A percentile compares a stretch with the other conserved stretches of the same genome.
These are phyloP conservation scores for Hirundichthys speculiger DNA, from an alignment of 2,113 vertebrate species.

Conservation along the genomic window DNA sequence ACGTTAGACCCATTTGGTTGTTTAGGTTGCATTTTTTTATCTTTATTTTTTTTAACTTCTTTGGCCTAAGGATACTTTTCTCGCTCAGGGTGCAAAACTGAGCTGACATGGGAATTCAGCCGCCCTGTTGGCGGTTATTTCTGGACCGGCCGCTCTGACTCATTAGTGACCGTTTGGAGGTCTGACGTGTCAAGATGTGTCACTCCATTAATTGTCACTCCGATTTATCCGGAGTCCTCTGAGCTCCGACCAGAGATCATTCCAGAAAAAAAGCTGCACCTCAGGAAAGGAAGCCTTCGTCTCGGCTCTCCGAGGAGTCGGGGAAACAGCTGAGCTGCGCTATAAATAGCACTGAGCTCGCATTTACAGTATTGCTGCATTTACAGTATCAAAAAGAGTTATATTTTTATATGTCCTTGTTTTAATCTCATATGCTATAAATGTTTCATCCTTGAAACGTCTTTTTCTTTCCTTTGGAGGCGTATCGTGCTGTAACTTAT, in stretches of 20 bases:
- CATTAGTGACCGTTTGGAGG: conserved; percentile 54
- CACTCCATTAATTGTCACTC: conserved; percentile 66
- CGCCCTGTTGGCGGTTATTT: conserved; percentile 62
- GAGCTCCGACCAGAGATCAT: conserved; percentile 36
- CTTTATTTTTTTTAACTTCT: background rate
- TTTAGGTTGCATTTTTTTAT: background rate
- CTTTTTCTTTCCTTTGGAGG: no score
- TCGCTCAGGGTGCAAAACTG: conserved; percentile 8
- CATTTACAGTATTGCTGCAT: no score
- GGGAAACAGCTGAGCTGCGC: conserved; percentile 7
- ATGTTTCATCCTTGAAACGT: no score
- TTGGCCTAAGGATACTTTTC: background rate
- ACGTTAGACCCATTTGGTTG: background rate
- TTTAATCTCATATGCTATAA: no score
- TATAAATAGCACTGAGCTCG: no score
- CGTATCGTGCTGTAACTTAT: no score
- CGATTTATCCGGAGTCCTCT: conserved; percentile 51
- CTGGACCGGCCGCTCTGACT: conserved; percentile 57
- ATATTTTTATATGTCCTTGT: no score
- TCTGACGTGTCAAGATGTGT: conserved; percentile 65
- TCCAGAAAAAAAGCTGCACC: conserved; percentile 21
- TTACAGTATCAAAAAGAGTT: no score
- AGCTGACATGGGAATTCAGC: conserved; percentile 17
- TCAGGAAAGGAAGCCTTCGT: conserved; percentile 16
- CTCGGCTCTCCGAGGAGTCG: conserved; percentile 4